A percentile compares a stretch with the other conserved stretches of the same genome.
These are phyloP conservation scores for Cephus sareptanus DNA, from an alignment of 2,888 invertebrate species.

Conservation along the genomic window DNA sequence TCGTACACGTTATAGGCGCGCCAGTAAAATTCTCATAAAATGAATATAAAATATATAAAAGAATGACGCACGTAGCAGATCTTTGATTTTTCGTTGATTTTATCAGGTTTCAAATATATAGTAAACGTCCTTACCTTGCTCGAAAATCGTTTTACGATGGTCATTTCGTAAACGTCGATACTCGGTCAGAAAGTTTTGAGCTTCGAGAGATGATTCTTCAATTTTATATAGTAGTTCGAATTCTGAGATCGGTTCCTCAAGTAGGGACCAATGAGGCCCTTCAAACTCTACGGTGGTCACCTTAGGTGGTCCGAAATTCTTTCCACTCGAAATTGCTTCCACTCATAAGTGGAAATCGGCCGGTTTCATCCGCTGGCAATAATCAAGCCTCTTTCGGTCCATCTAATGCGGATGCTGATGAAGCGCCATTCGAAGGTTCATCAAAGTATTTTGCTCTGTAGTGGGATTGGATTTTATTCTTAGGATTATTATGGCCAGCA, in stretches of 20 bases:
- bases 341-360: constrained; percentile 58
- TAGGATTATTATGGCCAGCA: not conserved
- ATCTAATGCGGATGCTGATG: constrained; percentile 28
- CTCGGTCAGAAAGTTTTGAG: constrained; percentile 43
- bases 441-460: not conserved
- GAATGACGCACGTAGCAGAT: not conserved
- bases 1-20: constrained; percentile 28
- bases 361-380: constrained; percentile 49
- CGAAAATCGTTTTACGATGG: not conserved
- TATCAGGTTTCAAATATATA: not conserved
- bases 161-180: constrained; percentile 41
- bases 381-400: constrained; percentile 24
- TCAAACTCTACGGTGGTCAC: constrained; percentile 50
- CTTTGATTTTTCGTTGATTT: constrained; percentile 12
- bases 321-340: constrained; percentile 59
- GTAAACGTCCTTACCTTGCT: not conserved
- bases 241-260: constrained; percentile 44
- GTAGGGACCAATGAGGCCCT: constrained; percentile 52
- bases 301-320: constrained; percentile 63
- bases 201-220: constrained; percentile 60
- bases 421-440: constrained; percentile 9
- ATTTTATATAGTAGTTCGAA: constrained; percentile 33
- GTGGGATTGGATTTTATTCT: not conserved
- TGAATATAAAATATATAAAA: not conserved
- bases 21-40: not conserved